These are phyloP conservation scores for Piprites chloris DNA, from an alignment of 2,113 vertebrate species.

Conservation along the genomic window DNA sequence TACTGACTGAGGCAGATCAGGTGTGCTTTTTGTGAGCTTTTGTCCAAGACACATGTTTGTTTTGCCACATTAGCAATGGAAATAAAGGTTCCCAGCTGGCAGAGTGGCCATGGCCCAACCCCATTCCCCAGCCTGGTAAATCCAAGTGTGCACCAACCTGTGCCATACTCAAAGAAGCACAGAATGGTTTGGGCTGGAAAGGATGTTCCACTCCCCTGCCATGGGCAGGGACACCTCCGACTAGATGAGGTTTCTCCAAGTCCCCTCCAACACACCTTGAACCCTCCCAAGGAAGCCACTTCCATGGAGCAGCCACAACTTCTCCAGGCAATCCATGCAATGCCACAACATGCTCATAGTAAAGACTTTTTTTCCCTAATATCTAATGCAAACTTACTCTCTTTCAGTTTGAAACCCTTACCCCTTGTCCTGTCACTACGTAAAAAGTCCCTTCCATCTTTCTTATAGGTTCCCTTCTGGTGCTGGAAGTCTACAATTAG, in stretches of 20 bases:
- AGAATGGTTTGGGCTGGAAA: not conserved
- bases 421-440: no score
- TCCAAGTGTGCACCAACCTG: rapidly evolving
- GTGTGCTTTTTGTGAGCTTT: not conserved
- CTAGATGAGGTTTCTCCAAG: rapidly evolving
- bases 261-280: rapidly evolving
- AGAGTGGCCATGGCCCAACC: not conserved
- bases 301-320: not conserved
- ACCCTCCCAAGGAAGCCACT: not conserved
- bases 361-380: not conserved
- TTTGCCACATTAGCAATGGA: not conserved
- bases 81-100: not conserved
- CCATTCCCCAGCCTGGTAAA: not conserved
- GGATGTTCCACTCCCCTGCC: not conserved
- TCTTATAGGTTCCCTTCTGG: not conserved
- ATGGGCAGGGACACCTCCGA: not conserved
- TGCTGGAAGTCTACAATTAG: not conserved
- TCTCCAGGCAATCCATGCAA: not conserved
- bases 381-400: not conserved
- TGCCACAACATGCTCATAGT: not conserved
- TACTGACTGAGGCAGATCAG: not conserved
- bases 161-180: not conserved
- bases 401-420: not conserved
- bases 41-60: not conserved
- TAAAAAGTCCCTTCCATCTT: not conserved